Conservation (phyloP, 2,888 invertebrate species). For the Geophilus truncorum region DNA sequence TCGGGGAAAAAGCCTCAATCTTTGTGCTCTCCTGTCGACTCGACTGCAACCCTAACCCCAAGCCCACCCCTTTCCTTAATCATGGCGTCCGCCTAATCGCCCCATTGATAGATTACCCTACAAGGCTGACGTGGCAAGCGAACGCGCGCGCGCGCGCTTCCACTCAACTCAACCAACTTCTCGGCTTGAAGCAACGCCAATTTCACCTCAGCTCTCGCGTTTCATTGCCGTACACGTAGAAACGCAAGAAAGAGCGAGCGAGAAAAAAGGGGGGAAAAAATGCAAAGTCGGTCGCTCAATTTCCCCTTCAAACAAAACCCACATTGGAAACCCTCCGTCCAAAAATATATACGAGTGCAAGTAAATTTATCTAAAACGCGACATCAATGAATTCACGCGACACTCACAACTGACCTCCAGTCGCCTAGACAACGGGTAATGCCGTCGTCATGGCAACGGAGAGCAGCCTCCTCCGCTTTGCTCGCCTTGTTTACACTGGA, state of each 20-base stretch:
- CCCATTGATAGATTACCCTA: constrained; percentile 20
- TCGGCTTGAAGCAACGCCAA: constrained; percentile 16
- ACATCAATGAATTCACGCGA: constrained; percentile 15
- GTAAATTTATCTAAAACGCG: constrained; percentile 7
- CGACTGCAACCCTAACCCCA: background rate
- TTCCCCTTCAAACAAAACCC: background rate
- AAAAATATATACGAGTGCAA: background rate
- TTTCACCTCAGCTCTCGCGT: constrained; percentile 13
- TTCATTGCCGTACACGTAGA: background rate
- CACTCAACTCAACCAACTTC: background rate
- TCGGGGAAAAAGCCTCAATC: background rate
- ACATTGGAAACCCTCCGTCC: background rate
- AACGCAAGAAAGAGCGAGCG: background rate
- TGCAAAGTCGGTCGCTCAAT: background rate
- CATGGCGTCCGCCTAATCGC: constrained; percentile 20
- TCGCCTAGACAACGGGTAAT: constrained; percentile 20
- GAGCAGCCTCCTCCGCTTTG: constrained; percentile 19
- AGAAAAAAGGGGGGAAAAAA: background rate
- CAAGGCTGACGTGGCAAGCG: constrained; percentile 6
- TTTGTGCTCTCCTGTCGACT: background rate
- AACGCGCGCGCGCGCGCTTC: constrained; percentile 1
- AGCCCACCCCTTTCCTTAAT: constrained; percentile 10
- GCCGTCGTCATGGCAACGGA: background rate
- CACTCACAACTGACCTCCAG: constrained; percentile 20
- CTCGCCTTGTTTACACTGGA: constrained; percentile 33